Conservation (phyloP, 2,113 vertebrate genomes). For the Oncorhynchus mykiss region DNA sequence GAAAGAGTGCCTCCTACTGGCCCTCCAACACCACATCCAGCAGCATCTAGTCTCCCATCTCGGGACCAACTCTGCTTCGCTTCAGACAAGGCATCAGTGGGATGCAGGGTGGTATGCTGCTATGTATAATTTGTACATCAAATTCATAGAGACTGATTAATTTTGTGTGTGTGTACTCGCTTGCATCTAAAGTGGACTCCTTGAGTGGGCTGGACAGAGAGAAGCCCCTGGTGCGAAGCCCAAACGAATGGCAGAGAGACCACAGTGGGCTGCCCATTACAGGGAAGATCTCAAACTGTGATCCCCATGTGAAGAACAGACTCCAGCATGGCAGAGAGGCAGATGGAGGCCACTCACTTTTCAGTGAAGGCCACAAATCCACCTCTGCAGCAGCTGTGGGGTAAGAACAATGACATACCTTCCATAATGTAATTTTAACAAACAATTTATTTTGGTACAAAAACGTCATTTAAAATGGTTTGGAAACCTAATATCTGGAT, state of each 20-base stretch:
- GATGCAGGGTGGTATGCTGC: too few species aligned
- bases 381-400: slow-evolving; percentile 50
- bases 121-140: too few species aligned
- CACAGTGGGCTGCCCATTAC: slow-evolving; percentile 44
- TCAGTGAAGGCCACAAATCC: slow-evolving; percentile 44
- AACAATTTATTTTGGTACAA: too few species aligned
- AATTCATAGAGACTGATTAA: background rate
- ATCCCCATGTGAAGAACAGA: slow-evolving; percentile 48
- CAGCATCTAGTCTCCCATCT: too few species aligned
- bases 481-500: background rate
- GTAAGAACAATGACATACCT: slow-evolving; percentile 42
- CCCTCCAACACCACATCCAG: too few species aligned
- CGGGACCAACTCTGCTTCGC: too few species aligned
- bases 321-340: slow-evolving; percentile 37
- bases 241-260: slow-evolving; percentile 50
- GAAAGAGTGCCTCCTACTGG: too few species aligned
- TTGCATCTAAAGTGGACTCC: slow-evolving; percentile 51
- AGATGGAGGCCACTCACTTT: slow-evolving; percentile 37
- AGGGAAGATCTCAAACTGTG: slow-evolving; percentile 59
- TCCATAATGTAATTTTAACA: too few species aligned
- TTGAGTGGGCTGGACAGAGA: slow-evolving; percentile 37
- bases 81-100: too few species aligned
- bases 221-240: slow-evolving; percentile 9
- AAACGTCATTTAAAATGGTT: background rate
- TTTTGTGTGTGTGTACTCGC: background rate